Evolutionary conservation across 2,888 invertebrate species (phyloP).

Genomic region (Limnephilus lunatus): DNA sequence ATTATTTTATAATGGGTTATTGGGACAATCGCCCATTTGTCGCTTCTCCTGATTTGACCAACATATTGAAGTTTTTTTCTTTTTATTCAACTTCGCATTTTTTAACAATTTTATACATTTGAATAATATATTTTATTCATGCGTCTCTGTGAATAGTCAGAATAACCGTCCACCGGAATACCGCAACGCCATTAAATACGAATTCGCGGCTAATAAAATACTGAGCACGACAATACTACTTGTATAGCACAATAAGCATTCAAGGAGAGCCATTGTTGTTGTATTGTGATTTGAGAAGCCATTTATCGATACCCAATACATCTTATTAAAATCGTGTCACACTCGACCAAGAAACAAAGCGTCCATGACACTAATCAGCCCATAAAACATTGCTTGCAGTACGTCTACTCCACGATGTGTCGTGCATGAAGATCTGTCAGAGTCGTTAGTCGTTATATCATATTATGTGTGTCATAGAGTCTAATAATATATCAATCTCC

Average conservation of each 20-base stretch:
- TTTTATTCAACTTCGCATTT: background rate
- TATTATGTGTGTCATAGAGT: background rate
- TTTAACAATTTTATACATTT: background rate
- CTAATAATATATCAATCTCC: background rate
- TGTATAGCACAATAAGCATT: background rate
- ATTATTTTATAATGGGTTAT: background rate
- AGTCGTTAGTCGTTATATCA: background rate
- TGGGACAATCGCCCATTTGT: background rate
- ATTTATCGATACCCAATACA: background rate
- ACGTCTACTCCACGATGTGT: background rate
- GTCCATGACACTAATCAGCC: conserved; percentile 42
- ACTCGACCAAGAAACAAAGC: conserved; percentile 31
- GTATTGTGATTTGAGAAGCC: background rate
- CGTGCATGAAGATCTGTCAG: background rate
- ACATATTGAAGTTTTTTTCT: background rate
- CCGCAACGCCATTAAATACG: background rate
- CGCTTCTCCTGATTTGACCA: background rate
- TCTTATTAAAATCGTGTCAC: conserved; percentile 14
- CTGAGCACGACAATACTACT: background rate
- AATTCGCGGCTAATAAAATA: background rate
- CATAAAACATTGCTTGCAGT: conserved; percentile 13
- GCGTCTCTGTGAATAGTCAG: background rate
- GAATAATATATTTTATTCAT: background rate
- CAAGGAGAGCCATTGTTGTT: background rate
- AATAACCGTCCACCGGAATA: background rate